A percentile compares a stretch with the other conserved stretches of the same genome.
These are phyloP conservation scores for Craterocephalus amniculus DNA, from an alignment of 2,797 vertebrate genomes.

Conservation along the genomic window DNA sequence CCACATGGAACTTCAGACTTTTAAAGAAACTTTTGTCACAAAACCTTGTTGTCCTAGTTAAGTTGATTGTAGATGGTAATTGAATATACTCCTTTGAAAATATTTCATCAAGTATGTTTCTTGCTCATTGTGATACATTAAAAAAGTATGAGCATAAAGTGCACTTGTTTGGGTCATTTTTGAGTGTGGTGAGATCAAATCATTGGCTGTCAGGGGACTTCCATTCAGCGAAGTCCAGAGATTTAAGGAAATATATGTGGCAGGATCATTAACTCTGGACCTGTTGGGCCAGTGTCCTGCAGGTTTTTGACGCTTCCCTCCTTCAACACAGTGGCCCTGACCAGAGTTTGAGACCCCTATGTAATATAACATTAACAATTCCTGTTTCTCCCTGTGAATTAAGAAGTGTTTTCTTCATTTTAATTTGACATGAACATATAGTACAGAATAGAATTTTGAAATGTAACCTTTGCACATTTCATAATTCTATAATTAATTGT, in stretches of 20 bases:
- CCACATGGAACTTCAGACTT: conserved; percentile 97
- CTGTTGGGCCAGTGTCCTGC: neutral
- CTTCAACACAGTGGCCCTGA: neutral
- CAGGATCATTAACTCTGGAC: neutral
- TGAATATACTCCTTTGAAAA: conserved; percentile 99
- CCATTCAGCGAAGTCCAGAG: neutral
- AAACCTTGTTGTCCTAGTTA: conserved; percentile 99
- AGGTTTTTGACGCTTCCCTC: neutral
- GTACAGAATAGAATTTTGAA: neutral
- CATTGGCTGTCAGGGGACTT: neutral
- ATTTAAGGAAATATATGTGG: neutral
- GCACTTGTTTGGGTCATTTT: conserved; percentile 57
- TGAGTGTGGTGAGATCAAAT: conserved; percentile 38
- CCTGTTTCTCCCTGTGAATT: neutral
- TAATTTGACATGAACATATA: neutral
- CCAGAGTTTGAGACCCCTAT: neutral
- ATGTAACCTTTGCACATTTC: neutral
- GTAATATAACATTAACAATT: neutral
- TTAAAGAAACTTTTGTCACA: conserved; percentile 99
- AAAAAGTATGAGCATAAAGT: conserved; percentile 97
- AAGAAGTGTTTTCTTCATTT: neutral
- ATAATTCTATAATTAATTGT: neutral
- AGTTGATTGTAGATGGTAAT: conserved; percentile 99
- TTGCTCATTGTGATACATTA: conserved; percentile 99
- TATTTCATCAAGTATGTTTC: conserved; percentile 99